Evolutionary conservation across 1,140 invertebrate species (phyloP).

Genomic region (Fopius arisanus): DNA sequence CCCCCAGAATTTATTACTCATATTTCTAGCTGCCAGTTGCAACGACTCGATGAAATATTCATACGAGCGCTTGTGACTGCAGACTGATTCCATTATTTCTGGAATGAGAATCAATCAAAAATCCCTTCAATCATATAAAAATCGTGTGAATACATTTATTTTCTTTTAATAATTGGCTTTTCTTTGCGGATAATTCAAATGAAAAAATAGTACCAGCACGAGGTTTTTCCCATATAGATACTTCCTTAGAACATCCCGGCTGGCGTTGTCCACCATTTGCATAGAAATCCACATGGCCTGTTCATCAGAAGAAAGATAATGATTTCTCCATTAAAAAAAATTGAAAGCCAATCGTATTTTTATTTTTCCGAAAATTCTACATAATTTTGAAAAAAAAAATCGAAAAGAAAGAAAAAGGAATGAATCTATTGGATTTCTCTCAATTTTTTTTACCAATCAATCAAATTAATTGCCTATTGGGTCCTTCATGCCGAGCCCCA

Average conservation of each 20-base stretch:
- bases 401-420: too few species aligned
- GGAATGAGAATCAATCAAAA: constrained; percentile 27
- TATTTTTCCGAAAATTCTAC: too few species aligned
- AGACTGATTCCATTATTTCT: constrained; percentile 66
- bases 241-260: constrained; percentile 61
- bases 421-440: neutral
- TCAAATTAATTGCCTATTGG: constrained; percentile 57
- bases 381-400: neutral
- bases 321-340: too few species aligned
- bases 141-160: too few species aligned
- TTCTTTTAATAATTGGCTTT: neutral
- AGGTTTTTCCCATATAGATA: constrained; percentile 51
- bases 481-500: constrained; percentile 67
- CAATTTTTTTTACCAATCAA: too few species aligned
- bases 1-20: constrained; percentile 63
- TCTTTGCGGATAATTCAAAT: neutral
- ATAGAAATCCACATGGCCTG: constrained; percentile 74
- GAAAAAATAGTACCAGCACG: constrained; percentile 48
- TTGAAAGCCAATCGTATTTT: too few species aligned
- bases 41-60: constrained; percentile 68
- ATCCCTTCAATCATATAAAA: too few species aligned
- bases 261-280: constrained; percentile 72
- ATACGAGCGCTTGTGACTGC: constrained; percentile 69
- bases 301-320: too few species aligned
- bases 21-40: constrained; percentile 45